These are phyloP conservation scores for Cydia splendana DNA, from an alignment of 1,140 invertebrate genomes.

Conservation along the genomic window DNA sequence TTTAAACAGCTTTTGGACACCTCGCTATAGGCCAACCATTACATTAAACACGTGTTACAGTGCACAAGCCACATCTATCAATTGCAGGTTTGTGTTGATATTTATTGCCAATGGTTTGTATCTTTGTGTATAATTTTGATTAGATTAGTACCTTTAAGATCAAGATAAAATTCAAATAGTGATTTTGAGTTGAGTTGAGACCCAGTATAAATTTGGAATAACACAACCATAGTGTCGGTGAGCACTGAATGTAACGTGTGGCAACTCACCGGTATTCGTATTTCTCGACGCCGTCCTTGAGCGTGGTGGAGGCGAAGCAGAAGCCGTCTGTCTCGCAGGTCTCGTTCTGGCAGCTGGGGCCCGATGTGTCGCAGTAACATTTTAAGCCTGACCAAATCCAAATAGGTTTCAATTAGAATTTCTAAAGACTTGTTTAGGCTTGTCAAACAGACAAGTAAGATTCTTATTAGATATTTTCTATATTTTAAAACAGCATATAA, in stretches of 20 bases:
- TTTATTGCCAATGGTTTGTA: constrained; percentile 41
- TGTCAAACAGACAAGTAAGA: no score
- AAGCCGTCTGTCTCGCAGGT: constrained; percentile 94
- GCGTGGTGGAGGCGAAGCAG: constrained; percentile 89
- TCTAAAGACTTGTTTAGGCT: background rate
- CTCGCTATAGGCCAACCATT: constrained; percentile 68
- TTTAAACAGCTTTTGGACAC: constrained; percentile 70
- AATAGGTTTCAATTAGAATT: background rate
- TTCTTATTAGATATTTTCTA: no score
- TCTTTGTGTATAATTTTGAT: constrained; percentile 57
- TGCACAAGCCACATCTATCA: constrained; percentile 40
- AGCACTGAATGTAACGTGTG: constrained; percentile 25
- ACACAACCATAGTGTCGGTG: constrained; percentile 10
- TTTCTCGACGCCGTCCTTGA: constrained; percentile 82
- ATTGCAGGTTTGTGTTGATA: constrained; percentile 39
- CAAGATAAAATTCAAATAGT: constrained; percentile 31
- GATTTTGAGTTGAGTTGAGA: background rate
- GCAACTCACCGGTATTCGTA: constrained; percentile 87
- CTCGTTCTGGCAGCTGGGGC: constrained; percentile 82
- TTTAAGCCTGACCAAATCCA: constrained; percentile 55
- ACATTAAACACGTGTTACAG: constrained; percentile 62
- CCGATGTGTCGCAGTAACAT: constrained; percentile 70
- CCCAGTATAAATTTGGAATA: constrained; percentile 13
- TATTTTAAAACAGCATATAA: no score
- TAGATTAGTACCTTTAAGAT: constrained; percentile 36